Evolutionary conservation across 1,140 invertebrate genomes (phyloP), one percentile per base, ranked within the genome.

Genomic region (Ooceraea biroi): DNA sequence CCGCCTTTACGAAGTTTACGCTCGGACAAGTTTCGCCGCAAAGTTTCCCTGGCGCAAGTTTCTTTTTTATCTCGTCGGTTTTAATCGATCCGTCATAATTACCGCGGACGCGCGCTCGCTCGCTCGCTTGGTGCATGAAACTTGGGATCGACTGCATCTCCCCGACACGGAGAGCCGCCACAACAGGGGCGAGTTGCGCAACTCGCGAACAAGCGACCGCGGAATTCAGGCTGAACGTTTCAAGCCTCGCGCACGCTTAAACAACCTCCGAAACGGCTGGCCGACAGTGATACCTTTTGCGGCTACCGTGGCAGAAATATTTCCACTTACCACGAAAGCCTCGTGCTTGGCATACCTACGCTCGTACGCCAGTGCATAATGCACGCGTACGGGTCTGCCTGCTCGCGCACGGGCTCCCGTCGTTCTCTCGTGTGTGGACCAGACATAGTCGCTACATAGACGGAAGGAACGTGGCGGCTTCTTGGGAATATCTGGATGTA

Each of bases 321-420:
- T 91, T 89, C 82, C 88, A 89, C 88, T 89, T 89, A 87, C 71
- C 61, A 57, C 60, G 72, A 89, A 85, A 89, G 87, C 84, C 85
- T 86, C 87, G 88, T 89, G 88, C 85, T 50, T 27, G 63, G 88
- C 82, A 89, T 89, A 65, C 71, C 22, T 52, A 27, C 17, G 46
- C 44, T 36, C 61, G 48, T 36, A 58, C 36, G 25, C 50, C 36
- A 44, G 78, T 74, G 69, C 71, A 82, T 82, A 63, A 72, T 74
- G 69, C 27, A 74, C 78, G 46, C 58, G 55, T 60, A 36, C 41
- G 44, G 17, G 57, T 12, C 60, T 30, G 55, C 55, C 36, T 30
- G 22, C 69, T 7, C 22, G 12, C 19, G 10, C 48, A 55, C 25
- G 0, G 36, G 36, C 36, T 36, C 7, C 36, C 36, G 2, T 36